Base-by-base conservation (phyloP, 1,140 invertebrate genomes). In the Phymorhynchus buccinoides region DNA sequence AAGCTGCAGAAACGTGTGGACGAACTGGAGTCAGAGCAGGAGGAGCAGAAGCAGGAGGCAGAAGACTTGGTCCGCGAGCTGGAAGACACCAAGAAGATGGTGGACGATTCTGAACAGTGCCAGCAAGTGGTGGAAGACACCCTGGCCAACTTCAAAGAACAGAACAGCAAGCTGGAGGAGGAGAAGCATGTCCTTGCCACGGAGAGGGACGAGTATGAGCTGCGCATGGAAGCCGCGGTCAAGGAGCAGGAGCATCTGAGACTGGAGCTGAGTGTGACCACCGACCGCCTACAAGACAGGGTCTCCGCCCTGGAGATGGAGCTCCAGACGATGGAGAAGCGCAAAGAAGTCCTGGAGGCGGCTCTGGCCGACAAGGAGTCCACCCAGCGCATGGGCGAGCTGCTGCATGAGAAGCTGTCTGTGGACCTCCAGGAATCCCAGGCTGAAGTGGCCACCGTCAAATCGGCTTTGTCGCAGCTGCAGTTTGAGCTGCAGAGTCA, bases 41-140 rank as follows among this genome's bases (percentile, higher is more conserved):
- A 85, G 41, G 78, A 83, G 71, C 83, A 87, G 71, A 77, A 78
- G 44, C 79, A 82, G 41, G 83, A 86, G 68, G 83, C 81, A 32
- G 84, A 85, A 35, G 85, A 84, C 42, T 73, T 86, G 48, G 56
- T 84, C 39, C 82, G 79, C 22, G 83, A 86, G 14, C 44, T 39
- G 32, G 80, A 85, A n/a, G 86, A 83, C 35, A 56, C 73, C 35
- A 84, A 84, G 35, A 48, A 80, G 35, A 48, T 77, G n/a, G 42
- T 37, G 39, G 82, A 75, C n/a, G 66, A 75, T 35, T 83, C 80
- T 30, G 81, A 78, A 39, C 41, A 66, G 22, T 83, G 79, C 68
- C 56, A 79, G 48, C 27, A 22, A 27, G 86, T 77, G 7, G 32
- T 71, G 32, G 73, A 85, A 44, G 77, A 84, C 35, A 84, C 75